Percentiles rank a stretch among this genome's conserved stretches.
These are phyloP conservation scores for Temnothorax ravouxi DNA, from an alignment of 2,888 invertebrate species.

Conservation along the genomic window DNA sequence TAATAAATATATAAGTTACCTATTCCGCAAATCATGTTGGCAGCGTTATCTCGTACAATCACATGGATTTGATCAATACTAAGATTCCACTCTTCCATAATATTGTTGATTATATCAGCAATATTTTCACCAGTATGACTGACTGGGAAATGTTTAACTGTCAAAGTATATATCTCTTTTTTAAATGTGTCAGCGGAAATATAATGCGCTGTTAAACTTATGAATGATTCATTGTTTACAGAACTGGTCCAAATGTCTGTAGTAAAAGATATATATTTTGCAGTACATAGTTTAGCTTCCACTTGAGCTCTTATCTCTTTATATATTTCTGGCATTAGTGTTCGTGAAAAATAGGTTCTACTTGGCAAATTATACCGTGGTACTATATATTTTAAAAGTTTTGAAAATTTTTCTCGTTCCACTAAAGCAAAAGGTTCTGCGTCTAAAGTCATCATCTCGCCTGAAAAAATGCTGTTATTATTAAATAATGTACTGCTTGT, in stretches of 20 bases:
- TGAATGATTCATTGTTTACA: conserved; percentile 4
- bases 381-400: neutral
- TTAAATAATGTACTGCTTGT: neutral
- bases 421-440: neutral
- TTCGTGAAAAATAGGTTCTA: neutral
- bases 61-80: neutral
- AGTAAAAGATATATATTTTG: conserved; percentile 6
- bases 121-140: neutral
- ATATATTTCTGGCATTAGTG: conserved; percentile 12
- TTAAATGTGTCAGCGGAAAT: neutral
- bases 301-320: neutral
- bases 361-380: neutral
- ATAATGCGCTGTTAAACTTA: conserved; percentile 8
- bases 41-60: conserved; percentile 7
- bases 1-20: neutral
- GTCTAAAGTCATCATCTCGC: neutral
- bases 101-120: neutral
- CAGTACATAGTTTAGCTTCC: neutral
- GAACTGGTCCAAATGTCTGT: conserved; percentile 5
- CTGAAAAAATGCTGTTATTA: neutral
- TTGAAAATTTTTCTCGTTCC: neutral
- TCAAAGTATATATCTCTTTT: neutral
- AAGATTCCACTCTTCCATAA: neutral
- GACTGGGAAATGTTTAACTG: neutral
- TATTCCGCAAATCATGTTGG: neutral